Evolutionary conservation across 2,797 vertebrate genomes (phyloP).

Genomic region (Gallinago nigripennis): DNA sequence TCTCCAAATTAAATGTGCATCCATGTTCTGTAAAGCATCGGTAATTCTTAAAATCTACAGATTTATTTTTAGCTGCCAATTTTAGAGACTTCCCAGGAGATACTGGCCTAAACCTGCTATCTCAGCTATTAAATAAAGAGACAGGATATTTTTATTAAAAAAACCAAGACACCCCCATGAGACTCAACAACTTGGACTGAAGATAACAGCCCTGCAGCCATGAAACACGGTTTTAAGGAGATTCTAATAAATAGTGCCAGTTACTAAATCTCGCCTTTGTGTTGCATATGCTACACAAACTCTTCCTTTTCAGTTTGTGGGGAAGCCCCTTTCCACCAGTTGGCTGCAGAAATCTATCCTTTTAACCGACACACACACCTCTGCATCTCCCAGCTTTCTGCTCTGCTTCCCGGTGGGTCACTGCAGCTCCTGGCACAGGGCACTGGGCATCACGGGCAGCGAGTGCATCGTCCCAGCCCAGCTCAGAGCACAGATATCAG

Average conservation of each 20-base stretch:
- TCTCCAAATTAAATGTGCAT: not conserved
- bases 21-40: not conserved
- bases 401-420: not conserved
- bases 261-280: not conserved
- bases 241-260: not conserved
- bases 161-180: not conserved
- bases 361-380: not conserved
- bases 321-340: not conserved
- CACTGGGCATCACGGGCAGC: rapidly evolving
- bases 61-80: not conserved
- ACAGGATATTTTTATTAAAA: slow-evolving; percentile 16
- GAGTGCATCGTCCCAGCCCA: not conserved
- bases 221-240: not conserved
- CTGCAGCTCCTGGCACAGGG: not conserved
- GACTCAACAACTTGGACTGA: slow-evolving; percentile 10
- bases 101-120: slow-evolving; percentile 4
- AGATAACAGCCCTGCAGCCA: slow-evolving; percentile 15
- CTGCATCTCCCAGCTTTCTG: not conserved
- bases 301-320: not conserved
- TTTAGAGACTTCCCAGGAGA: slow-evolving; percentile 44
- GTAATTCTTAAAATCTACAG: not conserved
- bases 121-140: slow-evolving; percentile 47
- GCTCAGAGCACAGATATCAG: not conserved
- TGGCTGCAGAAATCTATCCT: not conserved
- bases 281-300: not conserved